Conservation (phyloP, 2,888 invertebrate species). For the Apoderus coryli region DNA sequence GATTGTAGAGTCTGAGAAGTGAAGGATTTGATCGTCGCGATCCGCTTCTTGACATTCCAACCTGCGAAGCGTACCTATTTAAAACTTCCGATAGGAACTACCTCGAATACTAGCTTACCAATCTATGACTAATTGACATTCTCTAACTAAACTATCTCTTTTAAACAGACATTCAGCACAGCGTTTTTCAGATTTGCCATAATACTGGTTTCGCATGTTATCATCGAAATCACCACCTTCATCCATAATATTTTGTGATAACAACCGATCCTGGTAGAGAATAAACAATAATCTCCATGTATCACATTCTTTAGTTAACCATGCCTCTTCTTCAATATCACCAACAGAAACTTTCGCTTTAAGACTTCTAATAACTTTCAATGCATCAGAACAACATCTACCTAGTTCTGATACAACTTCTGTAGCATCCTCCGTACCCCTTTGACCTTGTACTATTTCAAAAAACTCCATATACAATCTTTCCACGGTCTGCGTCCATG, state of each 20-base stretch:
- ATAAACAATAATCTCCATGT: conserved; percentile 79
- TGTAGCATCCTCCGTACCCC: conserved; percentile 26
- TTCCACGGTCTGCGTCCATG: conserved; percentile 28
- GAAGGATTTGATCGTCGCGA: conserved; percentile 38
- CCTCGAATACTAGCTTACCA: conserved; percentile 41
- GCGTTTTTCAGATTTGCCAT: conserved; percentile 42
- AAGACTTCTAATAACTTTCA: conserved; percentile 27
- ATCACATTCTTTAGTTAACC: conserved; percentile 70
- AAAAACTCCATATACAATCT: conserved; percentile 31
- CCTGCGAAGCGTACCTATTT: conserved; percentile 7
- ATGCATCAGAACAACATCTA: conserved; percentile 29
- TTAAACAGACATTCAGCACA: conserved; percentile 43
- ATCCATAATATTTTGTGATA: conserved; percentile 27
- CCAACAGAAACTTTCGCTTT: conserved; percentile 26
- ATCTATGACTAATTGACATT: conserved; percentile 76
- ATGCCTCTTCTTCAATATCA: conserved; percentile 27
- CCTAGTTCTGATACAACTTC: conserved; percentile 29
- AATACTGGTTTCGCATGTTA: conserved; percentile 22
- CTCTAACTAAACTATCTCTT: conserved; percentile 39
- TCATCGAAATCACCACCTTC: too few species aligned
- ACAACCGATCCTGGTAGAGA: conserved; percentile 66
- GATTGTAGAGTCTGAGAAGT: conserved; percentile 68
- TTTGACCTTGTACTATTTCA: conserved; percentile 27
- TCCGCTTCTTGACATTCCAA: conserved; percentile 67
- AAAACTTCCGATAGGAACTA: not conserved